phyloP scores from a whole-genome alignment of 2,113 vertebrate species.

The Vombatus ursinus region DNA sequence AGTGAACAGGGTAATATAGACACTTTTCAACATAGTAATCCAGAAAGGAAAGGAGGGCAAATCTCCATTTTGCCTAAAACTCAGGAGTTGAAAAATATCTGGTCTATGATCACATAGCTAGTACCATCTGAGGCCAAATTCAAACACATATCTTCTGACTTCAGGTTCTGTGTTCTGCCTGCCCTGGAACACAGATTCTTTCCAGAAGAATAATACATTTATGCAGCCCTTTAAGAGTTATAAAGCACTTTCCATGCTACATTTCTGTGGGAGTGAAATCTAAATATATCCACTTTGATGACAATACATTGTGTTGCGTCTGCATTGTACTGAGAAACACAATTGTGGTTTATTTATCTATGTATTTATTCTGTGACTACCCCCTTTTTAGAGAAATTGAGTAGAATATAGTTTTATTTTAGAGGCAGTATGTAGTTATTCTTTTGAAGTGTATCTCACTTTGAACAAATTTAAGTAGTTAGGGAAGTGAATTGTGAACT shows the following conservation, averaged over 20 bases:
- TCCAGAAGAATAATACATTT: neutral
- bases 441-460: neutral
- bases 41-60: neutral
- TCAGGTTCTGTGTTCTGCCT: neutral
- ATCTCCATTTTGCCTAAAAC: neutral
- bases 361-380: neutral
- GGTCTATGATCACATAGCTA: neutral
- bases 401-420: neutral
- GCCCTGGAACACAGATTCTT: neutral
- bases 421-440: neutral
- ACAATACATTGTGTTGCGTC: neutral
- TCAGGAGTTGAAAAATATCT: neutral
- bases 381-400: neutral
- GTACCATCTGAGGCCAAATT: neutral
- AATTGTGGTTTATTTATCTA: neutral
- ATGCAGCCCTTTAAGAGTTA: neutral
- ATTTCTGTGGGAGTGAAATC: neutral
- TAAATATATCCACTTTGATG: neutral
- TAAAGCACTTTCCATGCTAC: neutral
- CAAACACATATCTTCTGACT: neutral
- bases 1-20: neutral
- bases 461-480: neutral
- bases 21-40: neutral
- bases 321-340: neutral
- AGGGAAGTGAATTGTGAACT: neutral